A percentile compares a stretch with the other conserved stretches of the same genome.
Conservation (phyloP, 2,888 invertebrate genomes). For the Conomelus anceps region DNA sequence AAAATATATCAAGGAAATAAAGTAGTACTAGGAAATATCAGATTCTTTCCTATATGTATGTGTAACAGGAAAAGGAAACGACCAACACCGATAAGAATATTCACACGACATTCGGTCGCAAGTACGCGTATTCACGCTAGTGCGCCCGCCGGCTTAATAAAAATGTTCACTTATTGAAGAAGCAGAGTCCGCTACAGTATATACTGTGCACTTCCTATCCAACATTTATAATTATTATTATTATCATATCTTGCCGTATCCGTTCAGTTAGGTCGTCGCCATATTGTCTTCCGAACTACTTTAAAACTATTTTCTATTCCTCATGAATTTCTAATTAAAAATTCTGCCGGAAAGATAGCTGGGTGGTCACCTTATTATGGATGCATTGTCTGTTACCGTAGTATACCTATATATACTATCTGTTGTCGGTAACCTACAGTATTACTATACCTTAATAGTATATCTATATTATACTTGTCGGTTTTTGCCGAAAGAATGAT, state of each 20-base stretch:
- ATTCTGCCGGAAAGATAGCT: background rate
- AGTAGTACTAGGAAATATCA: background rate
- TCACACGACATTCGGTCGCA: no score
- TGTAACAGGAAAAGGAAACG: background rate
- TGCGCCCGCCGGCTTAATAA: background rate
- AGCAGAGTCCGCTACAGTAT: background rate
- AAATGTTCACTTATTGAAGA: no score
- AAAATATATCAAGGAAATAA: background rate
- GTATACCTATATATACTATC: background rate
- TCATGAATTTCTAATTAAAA: background rate
- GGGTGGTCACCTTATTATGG: background rate
- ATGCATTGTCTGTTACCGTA: background rate
- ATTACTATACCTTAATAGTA: no score
- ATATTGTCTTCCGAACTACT: background rate
- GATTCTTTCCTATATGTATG: background rate
- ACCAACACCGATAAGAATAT: background rate
- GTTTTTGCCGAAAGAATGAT: background rate
- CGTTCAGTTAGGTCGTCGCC: background rate
- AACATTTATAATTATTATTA: background rate
- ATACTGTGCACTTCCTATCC: conserved; percentile 1
- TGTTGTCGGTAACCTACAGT: no score
- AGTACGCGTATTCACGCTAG: background rate
- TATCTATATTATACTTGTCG: no score
- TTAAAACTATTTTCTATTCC: background rate
- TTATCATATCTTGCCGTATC: conserved; percentile 10